A percentile compares a stretch with the other conserved stretches of the same genome.
Conservation (phyloP, 2,113 vertebrate genomes). For the Phyllopteryx taeniolatus region DNA sequence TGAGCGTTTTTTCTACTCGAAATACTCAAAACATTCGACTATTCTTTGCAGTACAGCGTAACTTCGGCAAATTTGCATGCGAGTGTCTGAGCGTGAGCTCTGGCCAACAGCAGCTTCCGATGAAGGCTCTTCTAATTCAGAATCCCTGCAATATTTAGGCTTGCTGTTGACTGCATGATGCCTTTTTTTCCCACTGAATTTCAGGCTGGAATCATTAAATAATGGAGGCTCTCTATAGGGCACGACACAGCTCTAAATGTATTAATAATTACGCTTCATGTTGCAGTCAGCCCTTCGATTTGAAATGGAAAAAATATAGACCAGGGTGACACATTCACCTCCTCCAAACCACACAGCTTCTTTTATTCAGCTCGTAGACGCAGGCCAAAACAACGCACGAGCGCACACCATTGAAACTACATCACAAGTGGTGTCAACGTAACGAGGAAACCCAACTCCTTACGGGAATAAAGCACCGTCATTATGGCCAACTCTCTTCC, state of each 20-base stretch:
- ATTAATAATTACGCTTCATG: slow-evolving; percentile 17
- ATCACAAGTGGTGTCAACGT: not conserved
- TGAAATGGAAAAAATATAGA: slow-evolving; percentile 21
- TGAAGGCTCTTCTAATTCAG: not conserved
- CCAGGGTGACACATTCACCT: slow-evolving; percentile 23
- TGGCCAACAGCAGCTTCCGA: not conserved
- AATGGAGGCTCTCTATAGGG: not conserved
- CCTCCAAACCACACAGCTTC: slow-evolving; percentile 29
- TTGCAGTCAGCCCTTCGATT: slow-evolving; percentile 26
- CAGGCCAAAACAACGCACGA: slow-evolving; percentile 38
- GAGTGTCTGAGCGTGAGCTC: no score
- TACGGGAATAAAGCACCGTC: not conserved
- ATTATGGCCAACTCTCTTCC: not conserved
- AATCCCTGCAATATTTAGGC: not conserved
- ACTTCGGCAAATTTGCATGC: no score
- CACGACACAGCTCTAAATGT: slow-evolving; percentile 12
- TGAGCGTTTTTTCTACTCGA: no score
- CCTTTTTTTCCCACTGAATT: not conserved
- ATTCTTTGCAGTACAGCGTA: no score
- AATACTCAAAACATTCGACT: no score
- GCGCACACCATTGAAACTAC: slow-evolving; percentile 35
- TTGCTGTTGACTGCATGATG: not conserved
- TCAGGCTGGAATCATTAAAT: not conserved
- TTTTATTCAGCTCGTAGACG: slow-evolving; percentile 45
- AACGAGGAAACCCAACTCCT: not conserved